These are phyloP conservation scores for Gastrophryne carolinensis DNA, from an alignment of 2,797 vertebrate species.

Conservation along the genomic window DNA sequence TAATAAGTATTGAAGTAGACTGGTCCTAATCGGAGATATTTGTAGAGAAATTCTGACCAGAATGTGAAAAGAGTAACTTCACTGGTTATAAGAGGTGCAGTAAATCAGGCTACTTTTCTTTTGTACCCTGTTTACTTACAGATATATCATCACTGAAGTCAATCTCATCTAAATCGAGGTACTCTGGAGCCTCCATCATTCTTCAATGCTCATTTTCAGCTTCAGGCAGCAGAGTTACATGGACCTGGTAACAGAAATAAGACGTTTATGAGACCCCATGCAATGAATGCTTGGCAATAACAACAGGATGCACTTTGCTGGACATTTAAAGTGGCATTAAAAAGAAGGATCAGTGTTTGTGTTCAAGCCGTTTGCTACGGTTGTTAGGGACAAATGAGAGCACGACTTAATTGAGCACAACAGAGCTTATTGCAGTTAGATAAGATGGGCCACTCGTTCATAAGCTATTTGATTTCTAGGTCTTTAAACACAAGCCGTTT, in stretches of 20 bases:
- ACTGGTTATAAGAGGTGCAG: not conserved
- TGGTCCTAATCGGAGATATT: no score
- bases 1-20: no score
- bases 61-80: not conserved
- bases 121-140: conserved; percentile 73
- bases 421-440: conserved; percentile 10
- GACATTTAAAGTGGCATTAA: conserved; percentile 10
- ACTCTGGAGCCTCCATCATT: conserved; percentile 98
- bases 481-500: no score
- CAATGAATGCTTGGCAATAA: conserved; percentile 10
- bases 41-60: not conserved
- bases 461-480: conserved; percentile 13
- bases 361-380: conserved; percentile 30
- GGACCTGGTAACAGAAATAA: conserved; percentile 61
- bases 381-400: conserved; percentile 37
- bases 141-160: conserved; percentile 94
- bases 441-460: conserved; percentile 18
- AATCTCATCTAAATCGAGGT: conserved; percentile 98
- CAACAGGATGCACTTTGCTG: conserved; percentile 5
- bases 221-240: conserved; percentile 54
- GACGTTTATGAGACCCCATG: not conserved
- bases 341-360: conserved; percentile 20
- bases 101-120: not conserved
- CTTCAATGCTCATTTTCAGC: conserved; percentile 73
- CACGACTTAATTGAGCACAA: conserved; percentile 29